Percentiles rank a stretch among this genome's conserved stretches.
Evolutionary conservation across 2,797 vertebrate genomes (phyloP).

Genomic region (Pantherophis alleghaniensis): DNA sequence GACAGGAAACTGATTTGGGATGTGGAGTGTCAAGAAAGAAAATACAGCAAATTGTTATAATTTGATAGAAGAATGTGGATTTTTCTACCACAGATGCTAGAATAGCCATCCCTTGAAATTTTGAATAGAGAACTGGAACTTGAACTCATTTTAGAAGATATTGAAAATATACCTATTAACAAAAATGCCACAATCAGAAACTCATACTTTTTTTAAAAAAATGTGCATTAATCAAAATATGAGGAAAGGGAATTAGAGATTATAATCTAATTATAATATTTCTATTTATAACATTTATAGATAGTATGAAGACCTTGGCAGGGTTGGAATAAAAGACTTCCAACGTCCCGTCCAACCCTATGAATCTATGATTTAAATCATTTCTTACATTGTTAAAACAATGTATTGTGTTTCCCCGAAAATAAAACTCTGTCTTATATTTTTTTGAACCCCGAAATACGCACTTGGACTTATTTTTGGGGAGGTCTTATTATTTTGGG

Average conservation of each 20-base stretch:
- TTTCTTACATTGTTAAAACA: background rate
- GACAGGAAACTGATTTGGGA: background rate
- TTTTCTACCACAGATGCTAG: background rate
- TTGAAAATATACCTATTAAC: background rate
- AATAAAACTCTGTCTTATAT: no score
- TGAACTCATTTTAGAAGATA: background rate
- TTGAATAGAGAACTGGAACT: background rate
- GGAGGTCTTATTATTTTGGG: no score
- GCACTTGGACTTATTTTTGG: no score
- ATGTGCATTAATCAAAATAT: no score
- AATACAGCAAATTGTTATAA: background rate
- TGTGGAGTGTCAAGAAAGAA: background rate
- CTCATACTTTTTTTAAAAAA: background rate
- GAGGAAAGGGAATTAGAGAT: background rate
- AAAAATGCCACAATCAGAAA: background rate
- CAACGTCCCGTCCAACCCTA: no score
- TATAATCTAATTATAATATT: background rate
- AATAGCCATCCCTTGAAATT: background rate
- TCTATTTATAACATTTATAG: background rate
- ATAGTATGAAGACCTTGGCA: no score
- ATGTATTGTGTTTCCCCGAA: background rate
- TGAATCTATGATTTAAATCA: no score
- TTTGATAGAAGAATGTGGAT: background rate
- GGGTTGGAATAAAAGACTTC: no score
- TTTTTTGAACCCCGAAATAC: no score